Conservation (phyloP, 2,797 vertebrate genomes). For the Poeciliopsis turneri region DNA sequence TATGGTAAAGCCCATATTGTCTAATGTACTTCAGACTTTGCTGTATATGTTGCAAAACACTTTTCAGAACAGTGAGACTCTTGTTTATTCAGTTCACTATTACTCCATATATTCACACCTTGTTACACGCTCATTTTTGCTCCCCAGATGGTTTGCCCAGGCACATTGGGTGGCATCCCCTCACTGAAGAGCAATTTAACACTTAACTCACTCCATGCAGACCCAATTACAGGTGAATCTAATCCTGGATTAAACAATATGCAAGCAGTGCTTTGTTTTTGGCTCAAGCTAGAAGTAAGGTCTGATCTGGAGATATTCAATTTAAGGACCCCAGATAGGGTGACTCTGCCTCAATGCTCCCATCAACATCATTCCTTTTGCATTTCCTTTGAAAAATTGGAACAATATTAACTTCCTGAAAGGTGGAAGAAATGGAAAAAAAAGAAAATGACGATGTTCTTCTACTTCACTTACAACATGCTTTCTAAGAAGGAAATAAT, state of each 20-base stretch:
- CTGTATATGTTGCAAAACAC: constrained; percentile 24
- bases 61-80: neutral
- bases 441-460: constrained; percentile 18
- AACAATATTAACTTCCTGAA: constrained; percentile 70
- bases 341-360: constrained; percentile 52
- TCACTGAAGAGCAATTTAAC: constrained; percentile 64
- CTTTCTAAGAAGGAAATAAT: constrained; percentile 41
- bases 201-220: constrained; percentile 56
- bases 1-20: constrained; percentile 24
- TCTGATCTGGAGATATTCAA: constrained; percentile 70
- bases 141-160: constrained; percentile 44
- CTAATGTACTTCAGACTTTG: constrained; percentile 16
- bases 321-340: constrained; percentile 56
- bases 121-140: constrained; percentile 43
- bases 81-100: constrained; percentile 15
- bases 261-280: constrained; percentile 71
- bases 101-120: constrained; percentile 22
- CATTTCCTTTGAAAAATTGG: constrained; percentile 70
- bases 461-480: constrained; percentile 33
- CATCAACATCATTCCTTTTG: constrained; percentile 68
- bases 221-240: constrained; percentile 70
- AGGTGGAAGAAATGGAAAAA: constrained; percentile 7
- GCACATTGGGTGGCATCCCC: constrained; percentile 38
- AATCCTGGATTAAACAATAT: constrained; percentile 71
- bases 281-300: constrained; percentile 43